These are phyloP conservation scores for Hymenopus coronatus DNA, from an alignment of 2,888 invertebrate genomes.

Conservation along the genomic window DNA sequence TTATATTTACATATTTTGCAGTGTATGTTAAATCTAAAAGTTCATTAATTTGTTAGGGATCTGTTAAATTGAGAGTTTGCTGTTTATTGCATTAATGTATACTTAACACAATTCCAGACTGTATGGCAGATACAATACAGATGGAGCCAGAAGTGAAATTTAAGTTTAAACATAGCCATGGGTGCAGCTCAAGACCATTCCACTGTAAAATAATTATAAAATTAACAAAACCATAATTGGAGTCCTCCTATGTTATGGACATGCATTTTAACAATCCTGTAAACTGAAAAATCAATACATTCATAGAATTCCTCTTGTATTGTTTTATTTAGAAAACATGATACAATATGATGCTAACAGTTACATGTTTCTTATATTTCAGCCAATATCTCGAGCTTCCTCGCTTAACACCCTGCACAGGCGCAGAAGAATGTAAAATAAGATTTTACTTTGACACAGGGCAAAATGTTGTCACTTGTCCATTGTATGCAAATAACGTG, in stretches of 20 bases:
- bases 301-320: not conserved
- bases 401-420: not conserved
- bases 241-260: not conserved
- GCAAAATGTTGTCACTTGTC: not conserved
- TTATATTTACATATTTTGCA: no score
- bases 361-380: not conserved
- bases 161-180: not conserved
- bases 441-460: not conserved
- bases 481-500: not conserved
- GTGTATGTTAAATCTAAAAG: no score
- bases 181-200: not conserved
- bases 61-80: no score
- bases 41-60: no score
- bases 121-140: not conserved
- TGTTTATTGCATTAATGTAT: not conserved
- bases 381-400: constrained; percentile 8
- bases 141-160: not conserved
- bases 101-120: not conserved
- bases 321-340: not conserved
- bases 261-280: not conserved
- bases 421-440: not conserved
- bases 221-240: not conserved
- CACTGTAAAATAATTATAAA: not conserved
- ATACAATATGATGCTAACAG: not conserved
- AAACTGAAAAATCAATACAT: not conserved